phyloP scores from a whole-genome alignment of 2,888 invertebrate species.

The Drosophila subquinaria region DNA sequence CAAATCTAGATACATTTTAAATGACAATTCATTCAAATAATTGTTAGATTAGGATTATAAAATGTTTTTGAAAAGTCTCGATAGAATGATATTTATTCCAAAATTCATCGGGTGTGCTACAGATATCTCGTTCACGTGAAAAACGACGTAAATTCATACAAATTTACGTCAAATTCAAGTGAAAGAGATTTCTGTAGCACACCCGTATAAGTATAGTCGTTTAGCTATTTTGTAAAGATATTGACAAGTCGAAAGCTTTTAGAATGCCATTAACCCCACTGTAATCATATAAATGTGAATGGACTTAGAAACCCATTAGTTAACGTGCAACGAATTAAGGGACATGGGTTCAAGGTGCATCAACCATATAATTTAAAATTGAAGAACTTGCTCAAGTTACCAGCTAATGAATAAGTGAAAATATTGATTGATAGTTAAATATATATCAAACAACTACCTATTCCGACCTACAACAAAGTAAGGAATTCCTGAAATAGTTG shows the following conservation, averaged over 20 bases:
- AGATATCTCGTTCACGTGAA: too few species aligned
- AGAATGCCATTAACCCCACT: constrained; percentile 18
- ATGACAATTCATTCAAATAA: too few species aligned
- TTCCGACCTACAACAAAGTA: constrained; percentile 17
- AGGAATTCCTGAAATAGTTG: constrained; percentile 16
- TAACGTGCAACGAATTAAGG: constrained; percentile 19
- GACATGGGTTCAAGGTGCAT: constrained; percentile 10
- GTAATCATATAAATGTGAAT: neutral
- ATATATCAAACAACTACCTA: constrained; percentile 1
- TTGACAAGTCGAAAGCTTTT: neutral
- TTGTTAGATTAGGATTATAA: too few species aligned
- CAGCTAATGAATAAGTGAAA: constrained; percentile 5
- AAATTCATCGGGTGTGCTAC: too few species aligned
- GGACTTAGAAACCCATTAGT: constrained; percentile 12
- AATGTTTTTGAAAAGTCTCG: neutral
- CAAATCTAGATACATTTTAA: too few species aligned
- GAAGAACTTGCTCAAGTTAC: constrained; percentile 8
- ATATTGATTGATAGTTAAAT: constrained; percentile 33
- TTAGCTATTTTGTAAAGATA: neutral
- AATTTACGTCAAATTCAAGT: too few species aligned
- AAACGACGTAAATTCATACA: too few species aligned
- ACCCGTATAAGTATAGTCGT: neutral
- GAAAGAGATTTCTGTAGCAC: too few species aligned
- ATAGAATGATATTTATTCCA: neutral
- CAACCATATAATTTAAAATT: constrained; percentile 43